These are phyloP conservation scores for Empis stercorea DNA, from an alignment of 2,888 invertebrate genomes.

Conservation along the genomic window DNA sequence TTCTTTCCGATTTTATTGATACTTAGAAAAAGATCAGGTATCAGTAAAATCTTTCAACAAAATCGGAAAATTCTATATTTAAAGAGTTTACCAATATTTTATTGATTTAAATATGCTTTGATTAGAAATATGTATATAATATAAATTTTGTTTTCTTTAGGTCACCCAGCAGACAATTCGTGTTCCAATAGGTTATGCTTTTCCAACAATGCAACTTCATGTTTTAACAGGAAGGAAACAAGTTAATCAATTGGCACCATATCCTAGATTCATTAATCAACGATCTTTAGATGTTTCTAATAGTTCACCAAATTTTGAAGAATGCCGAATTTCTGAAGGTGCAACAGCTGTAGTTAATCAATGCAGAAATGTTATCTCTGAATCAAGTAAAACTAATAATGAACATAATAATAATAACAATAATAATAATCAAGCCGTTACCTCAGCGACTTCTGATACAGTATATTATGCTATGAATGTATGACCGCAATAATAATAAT, in stretches of 20 bases:
- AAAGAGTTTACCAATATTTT: too few species aligned
- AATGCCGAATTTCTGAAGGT: background rate
- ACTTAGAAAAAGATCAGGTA: too few species aligned
- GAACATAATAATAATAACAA: background rate
- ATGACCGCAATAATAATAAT: background rate
- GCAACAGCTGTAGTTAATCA: background rate
- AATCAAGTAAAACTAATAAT: background rate
- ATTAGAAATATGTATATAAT: too few species aligned
- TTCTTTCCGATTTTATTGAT: too few species aligned
- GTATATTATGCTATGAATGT: background rate
- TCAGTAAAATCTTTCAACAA: background rate
- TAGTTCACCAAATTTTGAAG: background rate
- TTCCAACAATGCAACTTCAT: slow-evolving; percentile 38
- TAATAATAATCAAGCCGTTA: background rate
- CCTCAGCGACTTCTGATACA: background rate
- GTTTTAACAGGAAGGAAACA: background rate
- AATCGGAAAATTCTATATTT: too few species aligned
- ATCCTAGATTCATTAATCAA: background rate
- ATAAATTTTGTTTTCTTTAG: slow-evolving; percentile 19
- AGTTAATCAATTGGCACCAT: background rate
- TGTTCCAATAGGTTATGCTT: slow-evolving; percentile 37
- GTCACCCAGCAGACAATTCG: slow-evolving; percentile 39
- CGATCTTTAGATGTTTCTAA: background rate
- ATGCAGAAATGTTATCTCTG: background rate
- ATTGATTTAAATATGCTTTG: too few species aligned